phyloP scores from a whole-genome alignment of 2,113 vertebrate genomes.

The Oceanites oceanicus region DNA sequence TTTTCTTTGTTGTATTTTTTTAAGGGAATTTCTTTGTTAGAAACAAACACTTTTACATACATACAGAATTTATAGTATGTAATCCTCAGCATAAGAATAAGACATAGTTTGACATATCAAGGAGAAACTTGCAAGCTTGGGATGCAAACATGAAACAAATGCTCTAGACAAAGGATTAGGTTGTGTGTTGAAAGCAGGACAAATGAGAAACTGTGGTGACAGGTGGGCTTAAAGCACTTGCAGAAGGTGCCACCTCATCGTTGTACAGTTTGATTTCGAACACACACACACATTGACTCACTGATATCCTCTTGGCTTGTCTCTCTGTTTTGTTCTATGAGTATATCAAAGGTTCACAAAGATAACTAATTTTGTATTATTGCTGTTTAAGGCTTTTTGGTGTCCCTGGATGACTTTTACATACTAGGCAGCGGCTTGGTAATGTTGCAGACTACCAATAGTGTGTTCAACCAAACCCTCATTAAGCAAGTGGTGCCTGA shows the following conservation, averaged over 20 bases:
- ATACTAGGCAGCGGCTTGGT: conserved; percentile 87
- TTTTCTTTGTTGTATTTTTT: not conserved
- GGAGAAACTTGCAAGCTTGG: not conserved
- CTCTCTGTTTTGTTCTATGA: not conserved
- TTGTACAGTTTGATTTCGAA: not conserved
- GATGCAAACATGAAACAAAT: not conserved
- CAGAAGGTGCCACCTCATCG: not conserved
- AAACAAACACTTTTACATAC: not conserved
- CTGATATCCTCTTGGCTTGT: not conserved
- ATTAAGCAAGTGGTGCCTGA: conserved; percentile 74
- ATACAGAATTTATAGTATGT: not conserved
- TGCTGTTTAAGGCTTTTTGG: conserved; percentile 81
- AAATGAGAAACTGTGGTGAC: not conserved
- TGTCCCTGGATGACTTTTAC: conserved; percentile 93
- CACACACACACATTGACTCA: not conserved
- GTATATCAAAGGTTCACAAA: not conserved
- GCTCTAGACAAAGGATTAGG: not conserved
- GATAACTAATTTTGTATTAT: not conserved
- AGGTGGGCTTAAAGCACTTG: not conserved
- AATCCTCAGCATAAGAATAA: not conserved
- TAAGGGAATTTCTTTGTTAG: not conserved
- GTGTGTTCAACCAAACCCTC: conserved; percentile 81
- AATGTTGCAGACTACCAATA: conserved; percentile 92
- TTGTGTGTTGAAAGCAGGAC: not conserved
- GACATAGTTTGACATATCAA: not conserved